phyloP scores from a whole-genome alignment of 2,888 invertebrate genomes.

The Amphipyra tragopoginis region DNA sequence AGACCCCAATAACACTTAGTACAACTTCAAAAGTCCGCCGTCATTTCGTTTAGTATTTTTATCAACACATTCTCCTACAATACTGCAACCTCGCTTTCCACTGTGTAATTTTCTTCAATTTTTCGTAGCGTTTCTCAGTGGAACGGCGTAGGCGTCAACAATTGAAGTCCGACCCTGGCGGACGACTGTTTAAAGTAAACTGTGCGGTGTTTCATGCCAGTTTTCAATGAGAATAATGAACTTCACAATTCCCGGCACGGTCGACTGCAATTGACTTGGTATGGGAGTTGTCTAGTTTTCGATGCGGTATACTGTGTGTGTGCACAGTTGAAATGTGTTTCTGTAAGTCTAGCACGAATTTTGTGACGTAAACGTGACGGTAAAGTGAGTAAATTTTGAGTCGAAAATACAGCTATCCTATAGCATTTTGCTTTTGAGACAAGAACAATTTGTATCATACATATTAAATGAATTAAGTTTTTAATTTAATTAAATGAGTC shows the following conservation, averaged over 20 bases:
- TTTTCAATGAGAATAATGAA: conserved; percentile 73
- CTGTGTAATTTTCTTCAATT: conserved; percentile 16
- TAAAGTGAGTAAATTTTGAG: too few relatives aligned
- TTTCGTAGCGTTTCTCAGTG: conserved; percentile 11
- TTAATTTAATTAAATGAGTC: too few relatives aligned
- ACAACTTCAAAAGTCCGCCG: too few relatives aligned
- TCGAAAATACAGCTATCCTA: too few relatives aligned
- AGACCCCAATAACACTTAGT: too few relatives aligned
- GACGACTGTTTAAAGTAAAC: conserved; percentile 44
- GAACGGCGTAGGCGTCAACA: conserved; percentile 17
- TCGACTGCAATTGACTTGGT: conserved; percentile 53
- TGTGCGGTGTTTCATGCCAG: conserved; percentile 61
- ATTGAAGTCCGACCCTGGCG: conserved; percentile 23
- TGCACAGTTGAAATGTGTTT: not conserved
- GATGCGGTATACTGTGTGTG: conserved; percentile 36
- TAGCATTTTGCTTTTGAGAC: too few relatives aligned
- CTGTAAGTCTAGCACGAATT: too few relatives aligned
- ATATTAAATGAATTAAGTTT: too few relatives aligned
- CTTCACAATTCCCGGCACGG: conserved; percentile 71
- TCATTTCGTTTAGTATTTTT: not conserved
- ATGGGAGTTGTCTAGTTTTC: conserved; percentile 27
- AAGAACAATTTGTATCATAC: too few relatives aligned
- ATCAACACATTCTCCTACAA: not conserved
- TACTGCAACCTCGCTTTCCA: conserved; percentile 1
- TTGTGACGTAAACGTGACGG: too few relatives aligned